Percentiles rank a stretch among this genome's conserved stretches.
These are phyloP conservation scores for Lutjanus argentimaculatus DNA, from an alignment of 2,797 vertebrate genomes.

Conservation along the genomic window DNA sequence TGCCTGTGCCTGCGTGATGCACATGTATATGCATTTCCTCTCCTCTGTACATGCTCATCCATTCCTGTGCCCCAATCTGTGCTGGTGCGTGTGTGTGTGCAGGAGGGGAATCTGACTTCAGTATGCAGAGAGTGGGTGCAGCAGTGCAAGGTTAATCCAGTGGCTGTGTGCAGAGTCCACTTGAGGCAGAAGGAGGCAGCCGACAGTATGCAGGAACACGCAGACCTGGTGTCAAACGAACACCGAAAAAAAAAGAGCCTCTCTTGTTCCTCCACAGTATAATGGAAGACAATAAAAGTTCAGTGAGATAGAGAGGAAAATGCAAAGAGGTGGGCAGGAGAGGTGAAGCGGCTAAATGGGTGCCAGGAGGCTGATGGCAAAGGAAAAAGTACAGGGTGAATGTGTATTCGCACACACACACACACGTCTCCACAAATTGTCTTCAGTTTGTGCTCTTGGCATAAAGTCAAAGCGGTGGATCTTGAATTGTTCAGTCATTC, in stretches of 20 bases:
- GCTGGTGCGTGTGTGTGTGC: constrained; percentile 7
- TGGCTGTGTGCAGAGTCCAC: constrained; percentile 57
- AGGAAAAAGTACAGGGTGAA: constrained; percentile 14
- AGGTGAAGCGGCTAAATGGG: constrained; percentile 46
- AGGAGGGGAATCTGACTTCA: constrained; percentile 39
- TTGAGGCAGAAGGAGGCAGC: constrained; percentile 30
- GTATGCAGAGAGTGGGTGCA: constrained; percentile 43
- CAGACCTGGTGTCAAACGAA: constrained; percentile 38
- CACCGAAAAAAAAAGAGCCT: constrained; percentile 14
- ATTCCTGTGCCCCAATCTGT: constrained; percentile 6
- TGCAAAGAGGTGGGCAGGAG: constrained; percentile 36
- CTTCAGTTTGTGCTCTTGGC: constrained; percentile 40
- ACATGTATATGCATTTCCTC: constrained; percentile 41
- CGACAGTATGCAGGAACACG: constrained; percentile 50
- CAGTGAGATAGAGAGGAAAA: constrained; percentile 17
- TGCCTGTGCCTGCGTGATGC: constrained; percentile 25
- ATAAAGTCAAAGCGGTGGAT: constrained; percentile 16
- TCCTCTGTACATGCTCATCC: not conserved
- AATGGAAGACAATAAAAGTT: constrained; percentile 49
- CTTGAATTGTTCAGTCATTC: constrained; percentile 38
- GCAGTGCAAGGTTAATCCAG: constrained; percentile 67
- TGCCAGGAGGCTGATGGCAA: constrained; percentile 37
- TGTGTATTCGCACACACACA: not conserved
- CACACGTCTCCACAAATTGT: constrained; percentile 19
- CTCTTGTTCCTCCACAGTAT: constrained; percentile 10